Base-by-base conservation (phyloP, 2,888 invertebrate species). In the Machimus rusticus region DNA sequence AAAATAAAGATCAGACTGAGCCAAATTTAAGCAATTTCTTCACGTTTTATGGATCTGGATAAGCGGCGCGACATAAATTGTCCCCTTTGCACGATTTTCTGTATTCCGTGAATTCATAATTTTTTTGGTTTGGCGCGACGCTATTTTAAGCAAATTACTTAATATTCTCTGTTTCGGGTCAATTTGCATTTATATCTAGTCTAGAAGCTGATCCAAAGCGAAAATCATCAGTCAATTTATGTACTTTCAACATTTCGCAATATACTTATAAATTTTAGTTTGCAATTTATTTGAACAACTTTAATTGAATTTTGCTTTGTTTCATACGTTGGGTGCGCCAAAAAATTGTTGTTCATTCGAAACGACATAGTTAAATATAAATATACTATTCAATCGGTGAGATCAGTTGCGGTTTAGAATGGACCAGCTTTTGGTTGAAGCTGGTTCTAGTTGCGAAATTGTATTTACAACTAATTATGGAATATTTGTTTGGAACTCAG, bases 91-190 rank as follows among this genome's bases (percentile, higher is more conserved):
- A 66, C 76, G 39, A 37, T 76, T 37, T 76, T 76, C 76, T 76
- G 37, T 76, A 76, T 76, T 76, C 39, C n/a, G 37, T 37, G 76
- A 76, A 76, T 76, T 76, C 76, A 76, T 76, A 76, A 76, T 76
- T 76, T 39, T 39, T 76, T 39, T 78, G 2, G 78, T 6, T 78
- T 28, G 78, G 37, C 39, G 23, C 39, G 39, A 14, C 3, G 46
- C 43, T 78, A 78, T 78, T 78, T 78, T 78, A 39, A 78, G 78
- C 78, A 78, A 78, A 78, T 78, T 78, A 78, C 78, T 78, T 78
- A 78, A 78, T 78, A 78, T 78, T 78, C 43, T 23, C 39, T 43
- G 34, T 43, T 78, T 43, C 78, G 19, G 19, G n/a, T 19, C 14
- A 9, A 78, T 78, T 78, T 78, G 78, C 78, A 78, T 78, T 76